phyloP scores from a whole-genome alignment of 2,888 invertebrate species.

The Argyra leucocephala region DNA sequence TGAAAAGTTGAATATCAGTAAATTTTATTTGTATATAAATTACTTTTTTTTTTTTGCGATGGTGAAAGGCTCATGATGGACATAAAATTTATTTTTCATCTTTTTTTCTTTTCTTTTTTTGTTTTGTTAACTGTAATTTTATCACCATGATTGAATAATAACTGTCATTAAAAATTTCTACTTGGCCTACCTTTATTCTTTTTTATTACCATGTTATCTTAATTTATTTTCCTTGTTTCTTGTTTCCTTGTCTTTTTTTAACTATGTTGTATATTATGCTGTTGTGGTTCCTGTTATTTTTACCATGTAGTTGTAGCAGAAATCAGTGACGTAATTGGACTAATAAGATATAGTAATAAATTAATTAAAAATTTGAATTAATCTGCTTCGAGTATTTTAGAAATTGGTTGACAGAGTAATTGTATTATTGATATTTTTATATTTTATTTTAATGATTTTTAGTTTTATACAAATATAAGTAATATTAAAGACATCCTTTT shows the following conservation, averaged over 20 bases:
- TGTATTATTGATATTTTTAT: no score
- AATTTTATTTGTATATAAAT: no score
- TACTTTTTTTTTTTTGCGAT: background rate
- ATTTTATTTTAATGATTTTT: no score
- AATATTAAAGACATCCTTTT: no score
- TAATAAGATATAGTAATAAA: no score
- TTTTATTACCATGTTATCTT: conserved; percentile 6
- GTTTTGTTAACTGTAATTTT: background rate
- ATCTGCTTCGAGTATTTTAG: no score
- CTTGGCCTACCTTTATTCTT: conserved; percentile 6
- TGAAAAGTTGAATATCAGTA: no score
- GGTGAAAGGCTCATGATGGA: background rate
- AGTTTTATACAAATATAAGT: no score
- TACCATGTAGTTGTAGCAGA: no score
- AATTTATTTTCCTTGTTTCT: background rate
- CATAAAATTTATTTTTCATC: background rate
- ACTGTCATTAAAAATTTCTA: conserved; percentile 4
- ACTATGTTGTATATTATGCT: background rate
- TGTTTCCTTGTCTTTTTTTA: background rate
- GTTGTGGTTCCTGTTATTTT: background rate
- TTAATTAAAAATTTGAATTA: no score
- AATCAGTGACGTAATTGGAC: no score
- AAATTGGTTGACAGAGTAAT: no score
- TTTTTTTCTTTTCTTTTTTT: background rate
- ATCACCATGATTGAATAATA: conserved; percentile 6